Evolutionary conservation across 2,888 invertebrate genomes (phyloP).

Genomic region (Platycheirus rosarum): DNA sequence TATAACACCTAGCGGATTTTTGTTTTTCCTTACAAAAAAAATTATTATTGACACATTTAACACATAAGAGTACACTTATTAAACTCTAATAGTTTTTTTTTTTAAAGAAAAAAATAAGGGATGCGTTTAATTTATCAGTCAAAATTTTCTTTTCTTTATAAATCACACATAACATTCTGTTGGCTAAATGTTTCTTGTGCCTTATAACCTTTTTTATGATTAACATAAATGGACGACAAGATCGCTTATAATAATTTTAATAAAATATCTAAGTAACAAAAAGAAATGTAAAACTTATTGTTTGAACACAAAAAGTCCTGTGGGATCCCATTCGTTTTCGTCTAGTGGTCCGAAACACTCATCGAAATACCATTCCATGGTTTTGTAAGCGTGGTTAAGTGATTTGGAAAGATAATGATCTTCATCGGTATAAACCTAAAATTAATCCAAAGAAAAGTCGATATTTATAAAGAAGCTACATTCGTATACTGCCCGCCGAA

Average conservation of each 20-base stretch:
- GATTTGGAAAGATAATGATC: constrained; percentile 90
- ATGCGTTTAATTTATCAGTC: constrained; percentile 70
- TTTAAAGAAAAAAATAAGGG: constrained; percentile 53
- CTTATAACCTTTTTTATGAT: constrained; percentile 21
- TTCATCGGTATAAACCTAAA: constrained; percentile 94
- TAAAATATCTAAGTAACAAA: not conserved
- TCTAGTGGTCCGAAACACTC: constrained; percentile 90
- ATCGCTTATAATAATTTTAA: not conserved
- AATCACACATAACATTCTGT: constrained; percentile 59
- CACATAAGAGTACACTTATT: constrained; percentile 10
- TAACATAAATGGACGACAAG: constrained; percentile 51
- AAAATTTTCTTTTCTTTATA: constrained; percentile 47
- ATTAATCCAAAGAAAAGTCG: constrained; percentile 39
- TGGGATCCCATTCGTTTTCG: constrained; percentile 88
- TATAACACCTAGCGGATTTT: constrained; percentile 45
- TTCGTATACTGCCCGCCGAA: too few species aligned
- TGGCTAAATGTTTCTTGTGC: not conserved
- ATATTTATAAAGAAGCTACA: too few species aligned
- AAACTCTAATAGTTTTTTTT: not conserved
- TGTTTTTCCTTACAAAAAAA: not conserved
- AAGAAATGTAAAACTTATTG: constrained; percentile 79
- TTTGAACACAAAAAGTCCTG: constrained; percentile 83
- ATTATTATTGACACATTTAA: constrained; percentile 24
- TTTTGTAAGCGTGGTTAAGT: constrained; percentile 90
- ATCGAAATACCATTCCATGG: constrained; percentile 93